phyloP scores from a whole-genome alignment of 2,113 vertebrate species.

The Tichodroma muraria region DNA sequence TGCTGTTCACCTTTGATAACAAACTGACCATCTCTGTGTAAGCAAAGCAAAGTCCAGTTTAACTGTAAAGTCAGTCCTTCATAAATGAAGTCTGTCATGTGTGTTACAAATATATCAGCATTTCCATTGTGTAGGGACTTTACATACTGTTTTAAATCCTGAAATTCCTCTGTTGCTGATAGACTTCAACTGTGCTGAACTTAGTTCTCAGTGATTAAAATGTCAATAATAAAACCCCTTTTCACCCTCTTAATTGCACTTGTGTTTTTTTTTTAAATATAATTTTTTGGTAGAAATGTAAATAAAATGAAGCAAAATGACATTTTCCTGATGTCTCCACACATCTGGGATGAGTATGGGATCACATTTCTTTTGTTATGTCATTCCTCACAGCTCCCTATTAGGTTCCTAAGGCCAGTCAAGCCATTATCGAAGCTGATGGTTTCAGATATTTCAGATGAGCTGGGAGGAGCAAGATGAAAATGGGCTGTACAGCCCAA shows the following conservation, averaged over 20 bases:
- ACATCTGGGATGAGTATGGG: not conserved
- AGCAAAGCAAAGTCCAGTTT: not conserved
- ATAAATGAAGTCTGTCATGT: not conserved
- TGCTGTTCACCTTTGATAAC: not conserved
- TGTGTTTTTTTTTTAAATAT: not conserved
- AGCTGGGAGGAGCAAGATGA: rapidly evolving
- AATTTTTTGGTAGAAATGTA: not conserved
- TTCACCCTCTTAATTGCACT: not conserved
- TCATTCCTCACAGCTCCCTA: not conserved
- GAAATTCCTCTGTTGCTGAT: not conserved
- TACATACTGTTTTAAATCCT: not conserved
- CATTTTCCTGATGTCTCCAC: not conserved
- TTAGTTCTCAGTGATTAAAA: not conserved
- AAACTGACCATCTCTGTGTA: not conserved
- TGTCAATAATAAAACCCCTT: not conserved
- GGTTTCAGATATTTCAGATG: not conserved
- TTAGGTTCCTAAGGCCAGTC: not conserved
- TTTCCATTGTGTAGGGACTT: not conserved
- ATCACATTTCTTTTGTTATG: not conserved
- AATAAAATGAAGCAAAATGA: not conserved
- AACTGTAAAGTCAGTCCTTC: not conserved
- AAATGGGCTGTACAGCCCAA: rapidly evolving
- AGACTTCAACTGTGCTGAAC: not conserved
- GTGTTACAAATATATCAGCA: not conserved
- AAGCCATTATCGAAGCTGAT: not conserved